Base-by-base conservation (phyloP, 2,113 vertebrate genomes). In the Crocuta crocuta region DNA sequence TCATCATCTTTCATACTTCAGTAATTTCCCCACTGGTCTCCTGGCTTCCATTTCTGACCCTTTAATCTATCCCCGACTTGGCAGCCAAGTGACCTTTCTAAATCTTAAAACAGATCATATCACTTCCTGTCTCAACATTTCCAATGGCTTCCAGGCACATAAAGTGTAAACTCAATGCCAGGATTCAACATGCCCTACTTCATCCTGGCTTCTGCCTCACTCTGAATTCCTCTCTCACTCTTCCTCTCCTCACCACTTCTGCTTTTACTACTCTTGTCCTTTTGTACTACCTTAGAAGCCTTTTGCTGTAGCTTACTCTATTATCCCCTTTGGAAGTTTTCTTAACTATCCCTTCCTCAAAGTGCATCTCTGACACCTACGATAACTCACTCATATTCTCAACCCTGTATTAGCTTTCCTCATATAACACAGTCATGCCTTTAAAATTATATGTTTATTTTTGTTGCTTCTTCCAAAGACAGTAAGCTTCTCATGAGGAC, bases 51-150 rank as follows among this genome's bases (percentile, higher is more conserved):
- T 84, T 66, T 7, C 12, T 15, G 3, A 73, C 2, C 21, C 13
- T 71, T 68, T 81, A n/a, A 95, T 88, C 43, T 94, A 15, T 66
- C 8, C 4, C 45, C 43, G 1, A 70, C 39, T 39, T 85, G 50
- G 19, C 45, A 82, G 3, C 33, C 50, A 89, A 93, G 5, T 66
- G 24, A 53, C 61, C 10, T 24, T 76, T 68, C 35, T 68, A 80
- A 95, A 55, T 93, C 10, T 71, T 92, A 55, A 92, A 81, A 88
- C 24, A 94, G 70, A 90, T 71, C 31, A 28, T 61, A 81, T 68
- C 10, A 65, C 35, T 63, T 86, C 43, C 16, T 48, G 31, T 88
- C 68, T 93, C 65, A 63, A 43, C 35, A 23, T 61, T 82, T 24
- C 3, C 28, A 78, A 5, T 23, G 31, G 5, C 33, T 94, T 81